Evolutionary conservation across 2,113 vertebrate species (phyloP), one percentile per base, ranked within the genome.

Genomic region (Suricata suricatta): DNA sequence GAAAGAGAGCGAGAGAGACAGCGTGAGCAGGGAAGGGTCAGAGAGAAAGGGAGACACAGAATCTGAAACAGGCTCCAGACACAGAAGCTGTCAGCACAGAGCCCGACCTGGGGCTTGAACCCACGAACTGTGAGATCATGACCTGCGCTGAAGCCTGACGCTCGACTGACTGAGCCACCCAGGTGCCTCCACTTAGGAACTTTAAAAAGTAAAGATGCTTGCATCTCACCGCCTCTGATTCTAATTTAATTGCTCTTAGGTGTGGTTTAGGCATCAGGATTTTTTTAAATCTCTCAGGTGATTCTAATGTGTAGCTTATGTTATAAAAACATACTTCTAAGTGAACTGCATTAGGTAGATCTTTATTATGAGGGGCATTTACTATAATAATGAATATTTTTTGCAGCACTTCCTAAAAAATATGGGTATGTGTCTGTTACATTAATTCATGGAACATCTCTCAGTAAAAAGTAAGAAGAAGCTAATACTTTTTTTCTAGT

Each of bases 241-340:
- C 82, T 86, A 27, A 83, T 93, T 87, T 90, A 68, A 64, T 44
- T 77, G 52, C 17, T 44, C 17, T 88, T 93, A 15, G n/a, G 9
- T 80, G 23, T 93, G 57, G 11, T 41, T 71, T 87, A 50, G 23
- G 8, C 17, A 44, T 93, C 27, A 76, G 82, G 11, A 90, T 19
- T 19, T n/a, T 90, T 95, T 44, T 10, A 33, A 93, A 41, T 76
- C 44, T 87, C 47, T 87, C 33, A 38, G 38, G 47, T 88, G 41
- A 87, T 77, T 91, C 54, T 90, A 79, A 63, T 88, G 2, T 87
- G 29, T 87, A 77, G n/a, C 17, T 87, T 63, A 33, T 80, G 21
- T 68, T 86, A 63, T 80, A 85, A 85, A 93, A 79, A 12, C 15
- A 76, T 68, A 89, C 31, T 90, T 85, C 35, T 97, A 81, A 90